Evolutionary conservation across 2,888 invertebrate species (phyloP), one percentile per base, ranked within the genome.

Genomic region (Calephelis perditalis): DNA sequence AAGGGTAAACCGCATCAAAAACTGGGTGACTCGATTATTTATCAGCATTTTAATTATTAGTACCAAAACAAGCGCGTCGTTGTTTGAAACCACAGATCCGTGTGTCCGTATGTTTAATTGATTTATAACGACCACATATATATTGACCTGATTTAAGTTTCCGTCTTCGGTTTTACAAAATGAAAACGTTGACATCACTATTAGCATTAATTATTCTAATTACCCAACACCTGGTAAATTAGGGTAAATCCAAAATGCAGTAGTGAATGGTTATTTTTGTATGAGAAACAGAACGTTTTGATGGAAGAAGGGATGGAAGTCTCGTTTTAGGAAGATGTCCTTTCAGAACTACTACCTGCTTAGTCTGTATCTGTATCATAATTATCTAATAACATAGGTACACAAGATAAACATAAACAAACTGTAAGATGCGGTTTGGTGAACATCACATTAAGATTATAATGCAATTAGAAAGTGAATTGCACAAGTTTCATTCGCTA

Each of bases 391-490:
- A 15, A 10, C 12, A 40, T 43, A 43, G 12, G 52, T 61, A 57
- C 73, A 70, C 15, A 8, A 43, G 15, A 26, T 49, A 43, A 37
- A 59, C 7, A 44, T 54, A 54, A 52, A 52, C 59, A 59, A 59
- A 56, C 11, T 69, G 63, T 67, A 72, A 69, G 82, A 35, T 35
- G 46, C 47, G 46, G 60, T 47, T 63, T 65, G 64, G 73, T 73
- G 76, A 77, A 76, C 76, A 74, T 68, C 70, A 81, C 77, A 79
- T 70, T 79, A 81, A 79, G 79, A 84, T 87, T 82, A 86, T 83
- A 87, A 86, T 89, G 84, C 87, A 86, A 86, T 88, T 89, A 88
- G 89, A 89, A 89, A 90, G 89, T 79, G 85, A 85, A 84, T 86
- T 88, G 82, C 84, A 84, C 83, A 86, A 86, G 83, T 79, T 78